Base-by-base conservation (phyloP, 2,797 vertebrate genomes). In the Spea hammondii region DNA sequence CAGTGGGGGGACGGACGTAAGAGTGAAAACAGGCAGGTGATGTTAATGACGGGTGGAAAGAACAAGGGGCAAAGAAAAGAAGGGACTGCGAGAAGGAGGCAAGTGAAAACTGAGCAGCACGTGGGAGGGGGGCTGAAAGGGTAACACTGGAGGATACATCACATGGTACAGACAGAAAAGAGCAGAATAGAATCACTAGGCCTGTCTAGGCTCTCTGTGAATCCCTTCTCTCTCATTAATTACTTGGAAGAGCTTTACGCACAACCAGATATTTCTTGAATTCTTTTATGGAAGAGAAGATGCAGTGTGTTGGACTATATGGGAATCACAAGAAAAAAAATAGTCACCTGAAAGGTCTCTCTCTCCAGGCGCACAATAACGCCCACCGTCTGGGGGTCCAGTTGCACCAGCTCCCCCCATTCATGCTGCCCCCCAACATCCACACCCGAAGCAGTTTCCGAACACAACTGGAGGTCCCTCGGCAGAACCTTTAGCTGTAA, bases 401-500 rank as follows among this genome's bases (percentile, higher is more conserved):
- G 89, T 85, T 96, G 95, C 8, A 98, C 96, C 88, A 99, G 90
- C 83, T 99, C 97, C 0, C 97, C 97, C 96, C 97, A 98, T 86
- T 99, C 97, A 0, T 99, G 97, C 82, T 99, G 97, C 0, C 97
- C 97, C 0, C 96, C 96, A 0, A 95, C 96, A 0, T 99, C 97
- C 4, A 98, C 97, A 0, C 97, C 97, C 0, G 97, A 99, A 0
- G 97, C 97, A 0, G 97, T 98, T 88, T 99, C 97, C 0, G 97
- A 98, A 87, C 97, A 99, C 59, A 98, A 94, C 89, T 98, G 97
- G 80, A 99, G 89, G 83, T 98, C 97, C 76, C 97, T 89, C 1
- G 97, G 97, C 1, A 99, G 85, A 3, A 99, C 97, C 81, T 98
- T 99, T 83, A 99, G 85, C 97, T 99, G 85, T 0, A 57, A 45